Evolutionary conservation across 2,888 invertebrate species (phyloP).

Genomic region (Eulithis prunata): DNA sequence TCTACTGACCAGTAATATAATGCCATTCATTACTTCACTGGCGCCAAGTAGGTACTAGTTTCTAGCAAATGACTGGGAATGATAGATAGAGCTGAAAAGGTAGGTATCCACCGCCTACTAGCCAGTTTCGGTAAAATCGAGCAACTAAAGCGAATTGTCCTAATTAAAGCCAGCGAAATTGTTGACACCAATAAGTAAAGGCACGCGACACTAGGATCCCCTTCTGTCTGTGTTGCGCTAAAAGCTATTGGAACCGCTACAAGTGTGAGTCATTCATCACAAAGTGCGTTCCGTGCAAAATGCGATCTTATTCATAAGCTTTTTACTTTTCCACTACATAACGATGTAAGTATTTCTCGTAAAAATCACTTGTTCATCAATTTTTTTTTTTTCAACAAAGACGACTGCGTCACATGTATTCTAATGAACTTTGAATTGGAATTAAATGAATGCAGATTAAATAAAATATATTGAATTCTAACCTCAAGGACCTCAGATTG

Average conservation of each 20-base stretch:
- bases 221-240: background rate
- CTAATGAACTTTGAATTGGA: too few species aligned
- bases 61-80: background rate
- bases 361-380: too few species aligned
- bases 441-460: too few species aligned
- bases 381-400: too few species aligned
- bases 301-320: too few species aligned
- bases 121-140: conserved; percentile 11
- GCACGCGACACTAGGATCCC: conserved; percentile 4
- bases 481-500: background rate
- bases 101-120: background rate
- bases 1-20: too few species aligned
- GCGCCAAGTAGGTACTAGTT: background rate
- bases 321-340: too few species aligned
- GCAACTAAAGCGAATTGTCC: background rate
- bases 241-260: background rate
- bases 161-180: conserved; percentile 8
- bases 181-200: conserved; percentile 5
- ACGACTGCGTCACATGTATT: too few species aligned
- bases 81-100: too few species aligned
- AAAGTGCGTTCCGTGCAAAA: background rate
- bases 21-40: too few species aligned
- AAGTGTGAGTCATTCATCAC: background rate
- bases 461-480: too few species aligned
- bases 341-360: too few species aligned